phyloP scores from a whole-genome alignment of 2,113 vertebrate genomes.

The Gambusia affinis region DNA sequence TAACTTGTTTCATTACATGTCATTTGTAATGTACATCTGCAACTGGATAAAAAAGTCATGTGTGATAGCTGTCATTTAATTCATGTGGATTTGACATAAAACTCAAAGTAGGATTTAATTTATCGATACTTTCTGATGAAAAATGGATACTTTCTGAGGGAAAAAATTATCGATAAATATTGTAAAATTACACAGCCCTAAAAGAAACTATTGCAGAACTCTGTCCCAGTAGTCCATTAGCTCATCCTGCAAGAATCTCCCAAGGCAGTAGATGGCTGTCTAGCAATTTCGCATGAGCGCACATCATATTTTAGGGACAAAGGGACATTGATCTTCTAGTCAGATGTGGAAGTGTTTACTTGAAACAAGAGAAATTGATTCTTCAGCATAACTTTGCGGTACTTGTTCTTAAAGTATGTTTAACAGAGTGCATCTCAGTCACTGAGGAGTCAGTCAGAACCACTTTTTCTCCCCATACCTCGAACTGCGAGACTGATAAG shows the following conservation, averaged over 20 bases:
- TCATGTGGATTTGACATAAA: no score
- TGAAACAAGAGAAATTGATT: not conserved
- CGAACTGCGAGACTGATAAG: conserved; percentile 92
- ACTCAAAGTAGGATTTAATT: no score
- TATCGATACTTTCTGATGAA: no score
- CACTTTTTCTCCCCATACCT: conserved; percentile 75
- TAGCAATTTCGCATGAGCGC: conserved; percentile 3
- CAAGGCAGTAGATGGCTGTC: not conserved
- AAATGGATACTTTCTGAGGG: no score
- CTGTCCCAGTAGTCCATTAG: conserved; percentile 7
- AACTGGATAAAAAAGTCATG: no score
- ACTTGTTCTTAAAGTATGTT: not conserved
- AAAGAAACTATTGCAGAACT: not conserved
- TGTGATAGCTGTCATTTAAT: no score
- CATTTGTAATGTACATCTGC: no score
- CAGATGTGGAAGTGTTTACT: not conserved
- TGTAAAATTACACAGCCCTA: no score
- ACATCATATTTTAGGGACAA: conserved; percentile 6
- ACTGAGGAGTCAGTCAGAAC: not conserved
- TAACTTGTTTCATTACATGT: no score
- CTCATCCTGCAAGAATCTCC: conserved; percentile 6
- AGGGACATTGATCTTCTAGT: conserved; percentile 5
- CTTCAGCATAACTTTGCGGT: not conserved
- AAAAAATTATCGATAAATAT: no score
- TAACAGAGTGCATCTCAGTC: not conserved